Evolutionary conservation across 2,797 vertebrate genomes (phyloP).

Genomic region (Brachymystax lenok): DNA sequence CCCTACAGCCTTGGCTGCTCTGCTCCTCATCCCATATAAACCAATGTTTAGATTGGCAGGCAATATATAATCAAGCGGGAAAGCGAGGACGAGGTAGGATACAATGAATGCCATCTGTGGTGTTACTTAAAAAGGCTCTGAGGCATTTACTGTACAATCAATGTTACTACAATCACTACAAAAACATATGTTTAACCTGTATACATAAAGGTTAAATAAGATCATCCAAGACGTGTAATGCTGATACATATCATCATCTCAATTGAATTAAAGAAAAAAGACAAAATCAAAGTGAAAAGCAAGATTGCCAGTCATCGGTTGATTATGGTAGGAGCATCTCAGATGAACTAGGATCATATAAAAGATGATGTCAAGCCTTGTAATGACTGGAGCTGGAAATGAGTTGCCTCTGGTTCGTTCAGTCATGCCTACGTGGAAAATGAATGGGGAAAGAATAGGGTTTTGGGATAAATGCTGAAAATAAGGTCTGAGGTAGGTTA

Average conservation of each 20-base stretch:
- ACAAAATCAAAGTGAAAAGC: not conserved
- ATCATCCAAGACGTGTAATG: not conserved
- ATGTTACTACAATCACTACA: not conserved
- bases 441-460: too few relatives aligned
- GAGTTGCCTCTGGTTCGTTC: too few relatives aligned
- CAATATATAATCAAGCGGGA: constrained; percentile 34
- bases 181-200: too few relatives aligned
- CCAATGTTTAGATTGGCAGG: constrained; percentile 63
- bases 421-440: too few relatives aligned
- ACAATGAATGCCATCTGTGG: constrained; percentile 66
- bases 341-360: too few relatives aligned
- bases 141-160: not conserved
- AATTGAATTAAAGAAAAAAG: not conserved
- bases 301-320: not conserved
- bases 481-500: too few relatives aligned
- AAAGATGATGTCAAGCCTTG: too few relatives aligned
- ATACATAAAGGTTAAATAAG: not conserved
- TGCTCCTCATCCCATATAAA: constrained; percentile 49
- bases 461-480: too few relatives aligned
- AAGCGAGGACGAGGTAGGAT: constrained; percentile 25
- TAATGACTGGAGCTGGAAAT: too few relatives aligned
- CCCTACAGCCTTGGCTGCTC: constrained; percentile 25
- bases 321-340: too few relatives aligned
- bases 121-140: constrained; percentile 34
- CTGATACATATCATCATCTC: not conserved